Evolutionary conservation across 1,140 invertebrate species (phyloP).

Genomic region (Zaprionus lachaisei): DNA sequence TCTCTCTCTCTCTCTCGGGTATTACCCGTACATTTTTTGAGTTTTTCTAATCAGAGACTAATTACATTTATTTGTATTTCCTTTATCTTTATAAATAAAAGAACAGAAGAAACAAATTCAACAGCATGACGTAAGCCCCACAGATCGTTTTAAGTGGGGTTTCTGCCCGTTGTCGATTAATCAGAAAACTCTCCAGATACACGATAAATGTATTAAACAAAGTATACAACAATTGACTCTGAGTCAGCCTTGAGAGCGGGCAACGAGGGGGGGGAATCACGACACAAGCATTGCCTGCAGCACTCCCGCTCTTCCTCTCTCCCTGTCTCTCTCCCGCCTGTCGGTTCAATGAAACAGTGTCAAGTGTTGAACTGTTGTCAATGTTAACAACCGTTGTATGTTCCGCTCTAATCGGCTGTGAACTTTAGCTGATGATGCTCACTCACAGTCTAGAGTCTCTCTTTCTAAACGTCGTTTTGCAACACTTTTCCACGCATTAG

Average conservation of each 20-base stretch:
- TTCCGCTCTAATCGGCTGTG: background rate
- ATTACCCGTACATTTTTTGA: background rate
- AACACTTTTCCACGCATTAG: constrained; percentile 20
- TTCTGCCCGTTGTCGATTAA: constrained; percentile 18
- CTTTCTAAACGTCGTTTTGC: constrained; percentile 6
- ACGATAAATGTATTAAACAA: background rate
- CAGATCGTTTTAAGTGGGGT: constrained; percentile 16
- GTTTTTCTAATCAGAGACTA: background rate
- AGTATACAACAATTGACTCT: background rate
- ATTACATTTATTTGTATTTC: constrained; percentile 14
- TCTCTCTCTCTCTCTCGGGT: background rate
- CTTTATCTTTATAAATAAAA: background rate
- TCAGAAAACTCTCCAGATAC: constrained; percentile 21
- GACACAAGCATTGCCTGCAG: background rate
- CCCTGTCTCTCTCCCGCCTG: background rate
- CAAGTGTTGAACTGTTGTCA: constrained; percentile 13
- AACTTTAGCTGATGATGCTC: background rate
- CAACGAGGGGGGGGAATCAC: background rate
- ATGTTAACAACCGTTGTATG: constrained; percentile 18
- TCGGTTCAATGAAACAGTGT: constrained; percentile 29
- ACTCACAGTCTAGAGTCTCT: background rate
- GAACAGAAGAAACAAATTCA: constrained; percentile 21
- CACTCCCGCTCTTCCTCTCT: background rate
- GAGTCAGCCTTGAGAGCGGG: constrained; percentile 18
- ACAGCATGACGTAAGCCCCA: constrained; percentile 37